Conservation (phyloP, 2,888 invertebrate genomes). For the Tetragonisca angustula region DNA sequence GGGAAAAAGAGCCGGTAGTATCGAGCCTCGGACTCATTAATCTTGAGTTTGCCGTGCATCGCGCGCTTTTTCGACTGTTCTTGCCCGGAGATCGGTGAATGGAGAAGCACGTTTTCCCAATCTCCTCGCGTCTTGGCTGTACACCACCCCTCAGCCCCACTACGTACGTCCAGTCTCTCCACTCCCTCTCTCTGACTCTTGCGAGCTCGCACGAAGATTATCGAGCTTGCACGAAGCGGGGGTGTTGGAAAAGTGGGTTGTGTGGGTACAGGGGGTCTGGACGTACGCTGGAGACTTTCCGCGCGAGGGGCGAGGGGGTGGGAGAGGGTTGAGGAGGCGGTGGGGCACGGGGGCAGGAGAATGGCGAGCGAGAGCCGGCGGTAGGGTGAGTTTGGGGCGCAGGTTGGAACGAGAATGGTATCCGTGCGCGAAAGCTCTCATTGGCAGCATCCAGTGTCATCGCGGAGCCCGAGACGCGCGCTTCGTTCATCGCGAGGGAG, state of each 20-base stretch:
- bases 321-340: not conserved
- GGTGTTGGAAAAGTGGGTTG: slow-evolving; percentile 45
- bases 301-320: not conserved
- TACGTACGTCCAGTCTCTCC: not conserved
- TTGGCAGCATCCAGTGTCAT: slow-evolving; percentile 77
- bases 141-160: not conserved
- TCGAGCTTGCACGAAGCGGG: slow-evolving; percentile 75
- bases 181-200: slow-evolving; percentile 12
- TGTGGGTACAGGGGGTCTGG: slow-evolving; percentile 30
- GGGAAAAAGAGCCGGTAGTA: slow-evolving; percentile 20
- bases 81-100: slow-evolving; percentile 42
- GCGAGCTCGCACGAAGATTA: slow-evolving; percentile 72
- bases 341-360: not conserved
- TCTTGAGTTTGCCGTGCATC: slow-evolving; percentile 45
- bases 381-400: slow-evolving; percentile 52
- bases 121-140: slow-evolving; percentile 5
- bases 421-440: slow-evolving; percentile 75
- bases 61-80: slow-evolving; percentile 42
- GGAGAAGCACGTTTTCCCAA: slow-evolving; percentile 46
- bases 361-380: not conserved
- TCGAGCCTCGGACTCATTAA: slow-evolving; percentile 49
- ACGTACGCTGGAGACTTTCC: slow-evolving; percentile 41
- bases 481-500: slow-evolving; percentile 40
- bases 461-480: slow-evolving; percentile 80
- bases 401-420: slow-evolving; percentile 60